Evolutionary conservation across 2,888 invertebrate species (phyloP), one percentile per base, ranked within the genome.

Genomic region (Latrodectus hesperus): DNA sequence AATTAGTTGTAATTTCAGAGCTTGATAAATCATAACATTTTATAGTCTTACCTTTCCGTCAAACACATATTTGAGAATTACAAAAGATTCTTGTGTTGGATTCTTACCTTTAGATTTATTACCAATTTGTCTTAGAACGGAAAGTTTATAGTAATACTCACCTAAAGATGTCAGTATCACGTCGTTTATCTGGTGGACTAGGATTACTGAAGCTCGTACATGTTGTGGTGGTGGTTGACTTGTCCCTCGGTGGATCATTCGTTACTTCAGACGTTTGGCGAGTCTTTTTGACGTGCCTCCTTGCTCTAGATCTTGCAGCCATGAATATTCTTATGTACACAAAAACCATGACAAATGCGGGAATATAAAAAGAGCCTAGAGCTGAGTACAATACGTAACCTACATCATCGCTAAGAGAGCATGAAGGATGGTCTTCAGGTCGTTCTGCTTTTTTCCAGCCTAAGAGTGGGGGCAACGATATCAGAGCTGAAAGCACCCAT

Each of bases 301-400:
- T 94, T 90, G 98, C 98, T 79, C 98, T 93, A 78, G 96, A 96
- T 92, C 98, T 96, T 80, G 99, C 98, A 71, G 98, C 98, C 93
- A 95, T 97, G 94, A 98, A 99, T 94, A 99, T 99, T 93, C 98
- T 95, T 93, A 98, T 98, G 94, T 99, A 99, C 89, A 99, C 99
- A 93, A 99, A 98, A 92, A 99, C 98, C 99, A 99, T 99, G 92
- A 99, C 98, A 93, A 98, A 97, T 92, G 98, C 97, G 89, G 99
- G 99, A 92, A 99, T 97, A 95, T 98, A 99, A 94, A 99, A 99
- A 91, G 99, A 99, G 91, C 99, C 99, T 70, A 89, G 94, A 26
- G 99, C 98, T 26, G 99, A 99, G 93, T 99, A 99, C 88, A 99
- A 94, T 92, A 99, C 99, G 94, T 99, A 99, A 90, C 99, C 98